Evolutionary conservation across 2,888 invertebrate species (phyloP).

Genomic region (Campoletis raptor): DNA sequence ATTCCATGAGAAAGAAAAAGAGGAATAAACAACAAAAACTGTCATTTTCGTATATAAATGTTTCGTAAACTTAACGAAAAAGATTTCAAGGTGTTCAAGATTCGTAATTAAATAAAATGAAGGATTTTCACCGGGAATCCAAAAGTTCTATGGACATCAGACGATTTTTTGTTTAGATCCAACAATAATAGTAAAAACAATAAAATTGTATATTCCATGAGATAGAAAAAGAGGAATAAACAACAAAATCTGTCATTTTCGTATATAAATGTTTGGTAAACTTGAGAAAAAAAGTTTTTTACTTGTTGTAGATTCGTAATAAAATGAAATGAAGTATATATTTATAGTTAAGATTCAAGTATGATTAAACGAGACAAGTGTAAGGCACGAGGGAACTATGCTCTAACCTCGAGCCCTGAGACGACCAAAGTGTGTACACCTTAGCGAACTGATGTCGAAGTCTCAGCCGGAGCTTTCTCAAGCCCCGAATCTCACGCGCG

Average conservation of each 20-base stretch:
- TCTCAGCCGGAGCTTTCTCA: slow-evolving; percentile 56
- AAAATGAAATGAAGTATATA: slow-evolving; percentile 22
- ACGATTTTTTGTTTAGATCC: slow-evolving; percentile 21
- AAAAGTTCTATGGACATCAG: slow-evolving; percentile 25
- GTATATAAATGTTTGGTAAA: neutral
- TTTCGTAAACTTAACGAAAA: neutral
- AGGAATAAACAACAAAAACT: neutral
- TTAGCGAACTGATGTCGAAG: slow-evolving; percentile 40
- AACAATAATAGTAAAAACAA: neutral
- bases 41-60: neutral
- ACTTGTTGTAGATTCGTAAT: neutral
- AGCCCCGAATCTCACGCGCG: neutral
- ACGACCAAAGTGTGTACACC: slow-evolving; percentile 54
- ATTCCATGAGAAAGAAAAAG: neutral
- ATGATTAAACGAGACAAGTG: slow-evolving; percentile 23
- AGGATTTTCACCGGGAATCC: slow-evolving; percentile 39
- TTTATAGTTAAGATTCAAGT: slow-evolving; percentile 1
- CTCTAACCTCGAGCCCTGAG: slow-evolving; percentile 33
- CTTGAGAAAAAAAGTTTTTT: too few relatives aligned
- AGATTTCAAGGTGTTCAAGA: neutral
- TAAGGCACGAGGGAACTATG: slow-evolving; percentile 9
- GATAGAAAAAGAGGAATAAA: neutral
- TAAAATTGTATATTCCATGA: neutral
- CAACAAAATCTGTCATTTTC: neutral
- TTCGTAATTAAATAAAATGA: too few relatives aligned